Conservation (phyloP, 1,140 invertebrate species). For the Schlechtendalia chinensis region DNA sequence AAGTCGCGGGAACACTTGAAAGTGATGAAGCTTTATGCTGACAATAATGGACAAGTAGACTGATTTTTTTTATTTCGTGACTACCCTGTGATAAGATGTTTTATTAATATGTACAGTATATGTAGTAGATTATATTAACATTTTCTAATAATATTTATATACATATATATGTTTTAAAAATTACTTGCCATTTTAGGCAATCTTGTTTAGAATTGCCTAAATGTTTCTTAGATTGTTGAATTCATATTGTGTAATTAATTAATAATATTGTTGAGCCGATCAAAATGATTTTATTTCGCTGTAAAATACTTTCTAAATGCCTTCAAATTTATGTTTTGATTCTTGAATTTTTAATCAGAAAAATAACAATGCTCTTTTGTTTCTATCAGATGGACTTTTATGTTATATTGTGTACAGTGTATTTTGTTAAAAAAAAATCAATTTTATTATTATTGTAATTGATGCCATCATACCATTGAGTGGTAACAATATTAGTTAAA, state of each 20-base stretch:
- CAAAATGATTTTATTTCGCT: conserved; percentile 34
- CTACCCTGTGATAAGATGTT: conserved; percentile 47
- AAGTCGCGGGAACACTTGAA: conserved; percentile 84
- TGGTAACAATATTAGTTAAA: neutral
- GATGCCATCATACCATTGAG: neutral
- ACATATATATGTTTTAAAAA: neutral
- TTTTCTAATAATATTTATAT: conserved; percentile 31
- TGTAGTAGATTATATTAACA: conserved; percentile 24
- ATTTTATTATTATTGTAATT: neutral
- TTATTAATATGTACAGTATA: conserved; percentile 38
- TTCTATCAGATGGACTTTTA: too few relatives aligned
- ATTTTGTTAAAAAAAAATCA: neutral
- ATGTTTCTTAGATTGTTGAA: conserved; percentile 13
- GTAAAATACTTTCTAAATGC: too few relatives aligned
- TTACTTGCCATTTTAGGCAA: conserved; percentile 28
- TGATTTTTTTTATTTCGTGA: conserved; percentile 38
- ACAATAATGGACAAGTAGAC: conserved; percentile 53
- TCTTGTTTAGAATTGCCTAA: conserved; percentile 8
- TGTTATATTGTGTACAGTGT: neutral
- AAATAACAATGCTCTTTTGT: too few relatives aligned
- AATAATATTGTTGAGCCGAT: conserved; percentile 30
- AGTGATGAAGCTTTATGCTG: conserved; percentile 67
- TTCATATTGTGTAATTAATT: conserved; percentile 2
- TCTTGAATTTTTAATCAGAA: too few relatives aligned
- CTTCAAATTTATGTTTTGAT: too few relatives aligned